Conservation (phyloP, 2,888 invertebrate species). For the Drosophila bunnanda region DNA sequence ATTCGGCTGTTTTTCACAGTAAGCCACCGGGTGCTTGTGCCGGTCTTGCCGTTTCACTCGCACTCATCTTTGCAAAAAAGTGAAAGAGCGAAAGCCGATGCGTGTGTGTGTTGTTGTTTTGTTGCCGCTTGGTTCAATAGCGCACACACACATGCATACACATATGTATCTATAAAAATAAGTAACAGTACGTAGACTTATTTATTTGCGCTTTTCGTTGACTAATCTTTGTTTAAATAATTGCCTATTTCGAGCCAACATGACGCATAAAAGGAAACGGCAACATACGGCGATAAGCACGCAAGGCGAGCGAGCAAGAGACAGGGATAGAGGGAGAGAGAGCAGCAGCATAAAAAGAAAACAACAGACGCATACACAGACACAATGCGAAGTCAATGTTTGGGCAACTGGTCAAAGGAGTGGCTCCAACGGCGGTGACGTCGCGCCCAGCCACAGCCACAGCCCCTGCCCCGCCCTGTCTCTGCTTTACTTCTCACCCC, state of each 20-base stretch:
- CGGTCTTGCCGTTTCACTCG: conserved; percentile 16
- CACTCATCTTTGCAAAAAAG: conserved; percentile 41
- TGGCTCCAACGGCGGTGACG: conserved; percentile 49
- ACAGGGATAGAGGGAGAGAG: conserved; percentile 8
- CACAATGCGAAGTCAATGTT: conserved; percentile 36
- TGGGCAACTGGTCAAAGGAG: conserved; percentile 45
- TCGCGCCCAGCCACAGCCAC: conserved; percentile 43
- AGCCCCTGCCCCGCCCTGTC: conserved; percentile 10
- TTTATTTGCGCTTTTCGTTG: conserved; percentile 62
- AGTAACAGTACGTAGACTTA: conserved; percentile 36
- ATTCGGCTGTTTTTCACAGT: conserved; percentile 6
- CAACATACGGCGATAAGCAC: conserved; percentile 38
- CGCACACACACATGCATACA: conserved; percentile 66
- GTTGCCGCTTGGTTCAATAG: conserved; percentile 29
- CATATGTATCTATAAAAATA: conserved; percentile 54
- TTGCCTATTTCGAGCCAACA: conserved; percentile 69
- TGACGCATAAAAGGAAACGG: conserved; percentile 64
- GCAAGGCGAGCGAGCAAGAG: conserved; percentile 8
- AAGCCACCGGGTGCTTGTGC: conserved; percentile 16
- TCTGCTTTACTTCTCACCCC: background rate
- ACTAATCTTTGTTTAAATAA: conserved; percentile 72
- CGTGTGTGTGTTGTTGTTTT: conserved; percentile 4
- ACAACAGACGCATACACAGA: conserved; percentile 30
- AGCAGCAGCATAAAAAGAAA: conserved; percentile 49
- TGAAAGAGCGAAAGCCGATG: conserved; percentile 51